Evolutionary conservation across 2,113 vertebrate species (phyloP).

Genomic region (Canis aureus): DNA sequence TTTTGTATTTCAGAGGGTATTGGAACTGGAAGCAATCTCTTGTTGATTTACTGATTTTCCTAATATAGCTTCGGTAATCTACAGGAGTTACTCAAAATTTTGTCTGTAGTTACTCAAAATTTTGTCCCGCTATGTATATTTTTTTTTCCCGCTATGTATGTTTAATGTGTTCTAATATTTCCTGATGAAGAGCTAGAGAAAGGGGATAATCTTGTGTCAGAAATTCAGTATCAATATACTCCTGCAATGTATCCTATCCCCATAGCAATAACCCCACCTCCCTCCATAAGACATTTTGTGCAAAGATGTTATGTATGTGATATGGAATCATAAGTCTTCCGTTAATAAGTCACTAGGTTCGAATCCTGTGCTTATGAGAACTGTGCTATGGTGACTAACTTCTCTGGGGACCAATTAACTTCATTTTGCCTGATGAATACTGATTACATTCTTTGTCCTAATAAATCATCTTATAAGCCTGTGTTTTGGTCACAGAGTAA

Average conservation of each 20-base stretch:
- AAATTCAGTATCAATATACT: background rate
- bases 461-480: conserved; percentile 6
- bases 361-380: background rate
- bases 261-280: background rate
- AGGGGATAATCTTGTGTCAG: background rate
- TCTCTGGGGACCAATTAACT: conserved; percentile 53
- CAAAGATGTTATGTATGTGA: background rate
- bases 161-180: background rate
- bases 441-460: background rate
- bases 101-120: background rate
- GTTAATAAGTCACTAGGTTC: conserved; percentile 51
- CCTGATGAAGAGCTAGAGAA: background rate
- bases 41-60: background rate
- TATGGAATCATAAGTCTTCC: background rate
- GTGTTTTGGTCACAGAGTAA: conserved; percentile 12
- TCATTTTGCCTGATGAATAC: conserved; percentile 37
- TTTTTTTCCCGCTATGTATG: too few relatives aligned
- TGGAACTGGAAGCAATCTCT: background rate
- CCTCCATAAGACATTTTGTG: background rate
- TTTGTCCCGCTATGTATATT: too few relatives aligned
- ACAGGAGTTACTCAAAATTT: background rate
- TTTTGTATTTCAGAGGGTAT: background rate
- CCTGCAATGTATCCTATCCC: background rate
- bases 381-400: background rate
- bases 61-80: background rate